phyloP scores from a whole-genome alignment of 2,797 vertebrate species.

The Pteronotus mesoamericanus region DNA sequence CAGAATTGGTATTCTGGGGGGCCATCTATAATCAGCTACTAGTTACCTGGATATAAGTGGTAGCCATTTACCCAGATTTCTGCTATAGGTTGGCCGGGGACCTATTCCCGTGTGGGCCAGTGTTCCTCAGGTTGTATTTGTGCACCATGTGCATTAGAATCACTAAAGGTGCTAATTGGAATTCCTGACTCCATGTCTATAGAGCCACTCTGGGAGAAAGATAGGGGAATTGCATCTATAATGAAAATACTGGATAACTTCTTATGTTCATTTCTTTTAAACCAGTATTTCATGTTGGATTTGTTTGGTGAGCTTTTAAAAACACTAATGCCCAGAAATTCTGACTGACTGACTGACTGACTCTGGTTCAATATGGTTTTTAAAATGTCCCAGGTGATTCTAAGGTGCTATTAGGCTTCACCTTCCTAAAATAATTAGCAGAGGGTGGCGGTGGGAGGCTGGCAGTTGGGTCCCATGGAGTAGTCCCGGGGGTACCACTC shows the following conservation, averaged over 20 bases:
- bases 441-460: not conserved
- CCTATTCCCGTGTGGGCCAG: not conserved
- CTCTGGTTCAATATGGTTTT: not conserved
- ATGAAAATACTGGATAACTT: not conserved
- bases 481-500: not conserved
- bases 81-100: not conserved
- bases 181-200: not conserved
- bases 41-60: not conserved
- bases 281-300: not conserved
- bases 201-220: not conserved
- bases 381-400: not conserved
- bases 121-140: not conserved
- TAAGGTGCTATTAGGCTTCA: not conserved
- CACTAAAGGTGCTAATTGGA: not conserved
- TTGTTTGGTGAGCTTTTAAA: not conserved
- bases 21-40: not conserved
- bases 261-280: conserved; percentile 9
- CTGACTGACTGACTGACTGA: not conserved
- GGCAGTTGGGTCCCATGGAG: not conserved
- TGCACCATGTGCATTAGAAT: not conserved
- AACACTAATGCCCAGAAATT: not conserved
- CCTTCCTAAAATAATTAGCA: not conserved
- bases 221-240: not conserved
- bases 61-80: not conserved
- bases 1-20: not conserved